Evolutionary conservation across 1,140 invertebrate species (phyloP).

Genomic region (Cherax quadricarinatus): DNA sequence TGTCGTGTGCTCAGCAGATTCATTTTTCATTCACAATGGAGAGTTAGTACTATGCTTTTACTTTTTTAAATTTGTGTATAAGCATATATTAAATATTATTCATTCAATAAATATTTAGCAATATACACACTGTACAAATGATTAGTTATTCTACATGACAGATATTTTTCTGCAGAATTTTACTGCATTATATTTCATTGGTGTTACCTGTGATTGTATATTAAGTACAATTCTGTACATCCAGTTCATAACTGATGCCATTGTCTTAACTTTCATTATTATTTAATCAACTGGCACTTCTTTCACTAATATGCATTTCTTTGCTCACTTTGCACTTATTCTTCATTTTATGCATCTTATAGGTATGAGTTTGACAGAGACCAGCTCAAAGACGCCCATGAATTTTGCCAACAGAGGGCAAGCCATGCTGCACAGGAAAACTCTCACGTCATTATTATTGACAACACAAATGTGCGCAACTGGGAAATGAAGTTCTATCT

Average conservation of each 20-base stretch:
- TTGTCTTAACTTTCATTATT: no score
- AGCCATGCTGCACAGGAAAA: constrained; percentile 70
- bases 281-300: no score
- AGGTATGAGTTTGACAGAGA: constrained; percentile 75
- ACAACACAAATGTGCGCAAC: constrained; percentile 76
- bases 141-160: no score
- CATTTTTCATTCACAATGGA: constrained; percentile 75
- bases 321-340: not conserved
- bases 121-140: no score
- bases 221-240: no score
- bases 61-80: not conserved
- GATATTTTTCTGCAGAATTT: no score
- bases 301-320: no score
- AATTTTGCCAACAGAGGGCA: constrained; percentile 72
- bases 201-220: no score
- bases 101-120: not conserved
- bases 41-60: constrained; percentile 33
- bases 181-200: no score
- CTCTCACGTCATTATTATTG: constrained; percentile 75
- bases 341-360: not conserved
- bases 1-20: constrained; percentile 76
- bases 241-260: no score
- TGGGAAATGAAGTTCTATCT: constrained; percentile 76
- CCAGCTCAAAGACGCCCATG: constrained; percentile 75
- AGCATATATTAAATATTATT: not conserved